A percentile compares a stretch with the other conserved stretches of the same genome.
phyloP scores from a whole-genome alignment of 2,888 invertebrate species.

The Diplazon laetatorius region DNA sequence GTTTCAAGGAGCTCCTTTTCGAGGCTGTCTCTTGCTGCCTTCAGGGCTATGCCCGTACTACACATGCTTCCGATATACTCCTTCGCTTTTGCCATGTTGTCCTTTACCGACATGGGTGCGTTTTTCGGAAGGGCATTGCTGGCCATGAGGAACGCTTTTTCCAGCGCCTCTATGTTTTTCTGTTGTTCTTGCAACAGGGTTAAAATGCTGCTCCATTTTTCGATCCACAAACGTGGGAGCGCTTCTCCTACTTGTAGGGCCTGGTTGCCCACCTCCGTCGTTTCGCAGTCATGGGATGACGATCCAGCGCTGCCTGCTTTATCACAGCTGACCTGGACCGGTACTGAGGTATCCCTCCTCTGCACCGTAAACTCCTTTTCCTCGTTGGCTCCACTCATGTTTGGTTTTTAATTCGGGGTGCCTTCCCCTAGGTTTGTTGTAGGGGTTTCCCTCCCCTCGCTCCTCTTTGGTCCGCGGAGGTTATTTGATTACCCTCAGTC shows the following conservation, averaged over 20 bases:
- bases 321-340: constrained; percentile 2
- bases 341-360: constrained; percentile 9
- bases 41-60: background rate
- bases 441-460: background rate
- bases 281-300: constrained; percentile 9
- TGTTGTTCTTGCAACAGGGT: background rate
- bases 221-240: background rate
- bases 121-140: background rate
- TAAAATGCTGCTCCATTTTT: background rate
- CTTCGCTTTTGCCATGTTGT: background rate
- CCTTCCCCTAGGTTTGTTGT: too few species aligned
- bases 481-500: too few species aligned
- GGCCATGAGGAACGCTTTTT: background rate
- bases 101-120: background rate
- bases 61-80: background rate
- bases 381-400: background rate
- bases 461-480: too few species aligned
- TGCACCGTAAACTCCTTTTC: constrained; percentile 2
- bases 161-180: background rate
- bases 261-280: background rate
- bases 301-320: constrained; percentile 9
- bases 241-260: background rate
- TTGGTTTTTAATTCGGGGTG: too few species aligned
- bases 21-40: background rate
- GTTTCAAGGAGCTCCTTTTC: background rate